Percentiles rank a stretch among this genome's conserved stretches.
Conservation (phyloP, 2,797 vertebrate species). For the Microctenopoma steveboyesi region DNA sequence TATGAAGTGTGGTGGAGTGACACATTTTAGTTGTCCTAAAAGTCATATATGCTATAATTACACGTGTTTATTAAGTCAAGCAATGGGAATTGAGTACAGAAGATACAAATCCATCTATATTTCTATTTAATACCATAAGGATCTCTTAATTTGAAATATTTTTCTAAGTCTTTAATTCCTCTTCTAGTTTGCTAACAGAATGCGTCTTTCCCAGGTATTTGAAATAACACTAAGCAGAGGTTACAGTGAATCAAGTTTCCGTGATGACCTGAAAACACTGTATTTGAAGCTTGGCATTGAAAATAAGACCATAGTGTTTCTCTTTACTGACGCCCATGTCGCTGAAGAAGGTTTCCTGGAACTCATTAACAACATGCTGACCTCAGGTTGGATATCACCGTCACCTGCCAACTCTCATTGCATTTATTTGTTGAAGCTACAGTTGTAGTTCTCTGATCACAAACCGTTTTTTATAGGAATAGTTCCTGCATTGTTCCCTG, state of each 20-base stretch:
- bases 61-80: background rate
- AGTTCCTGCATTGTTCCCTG: slow-evolving; percentile 93
- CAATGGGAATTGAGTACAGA: background rate
- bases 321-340: slow-evolving; percentile 94
- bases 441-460: slow-evolving; percentile 2
- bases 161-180: background rate
- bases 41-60: background rate
- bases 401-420: background rate
- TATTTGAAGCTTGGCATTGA: slow-evolving; percentile 92
- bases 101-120: background rate
- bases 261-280: slow-evolving; percentile 91
- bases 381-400: slow-evolving; percentile 85
- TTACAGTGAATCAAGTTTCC: slow-evolving; percentile 89
- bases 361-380: slow-evolving; percentile 98
- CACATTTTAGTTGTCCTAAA: background rate
- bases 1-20: background rate
- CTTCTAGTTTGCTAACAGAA: background rate
- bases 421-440: slow-evolving; percentile 1
- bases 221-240: slow-evolving; percentile 93
- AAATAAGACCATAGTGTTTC: slow-evolving; percentile 89
- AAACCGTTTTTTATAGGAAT: slow-evolving; percentile 82
- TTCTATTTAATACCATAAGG: background rate
- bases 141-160: background rate
- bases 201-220: slow-evolving; percentile 85
- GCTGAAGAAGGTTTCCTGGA: slow-evolving; percentile 96